Conservation (phyloP, 2,113 vertebrate species). For the Apaloderma vittatum region DNA sequence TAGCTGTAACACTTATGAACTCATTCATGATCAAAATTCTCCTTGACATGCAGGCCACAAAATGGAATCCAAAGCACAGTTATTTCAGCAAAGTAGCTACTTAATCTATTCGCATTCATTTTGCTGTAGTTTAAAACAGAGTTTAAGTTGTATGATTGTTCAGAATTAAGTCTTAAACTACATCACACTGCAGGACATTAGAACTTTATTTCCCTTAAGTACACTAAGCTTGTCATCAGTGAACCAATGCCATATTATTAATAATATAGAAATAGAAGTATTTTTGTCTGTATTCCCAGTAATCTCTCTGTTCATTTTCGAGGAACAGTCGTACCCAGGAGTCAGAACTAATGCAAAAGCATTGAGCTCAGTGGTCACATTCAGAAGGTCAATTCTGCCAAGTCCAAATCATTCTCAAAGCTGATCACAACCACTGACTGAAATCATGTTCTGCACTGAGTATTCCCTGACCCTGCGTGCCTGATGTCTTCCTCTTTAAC, state of each 20-base stretch:
- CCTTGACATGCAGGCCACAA: background rate
- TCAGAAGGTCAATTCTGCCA: background rate
- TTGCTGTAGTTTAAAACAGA: background rate
- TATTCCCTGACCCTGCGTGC: rapidly evolving
- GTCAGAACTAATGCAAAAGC: background rate
- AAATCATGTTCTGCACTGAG: background rate
- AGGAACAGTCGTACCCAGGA: background rate
- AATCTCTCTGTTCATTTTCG: background rate
- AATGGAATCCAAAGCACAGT: background rate
- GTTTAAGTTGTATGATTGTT: background rate
- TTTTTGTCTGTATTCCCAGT: background rate
- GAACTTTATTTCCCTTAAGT: background rate
- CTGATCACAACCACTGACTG: background rate
- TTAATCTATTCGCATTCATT: background rate
- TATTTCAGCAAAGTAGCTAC: background rate
- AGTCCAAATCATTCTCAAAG: background rate
- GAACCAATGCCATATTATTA: background rate
- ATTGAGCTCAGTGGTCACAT: background rate
- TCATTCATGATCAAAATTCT: background rate
- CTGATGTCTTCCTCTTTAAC: background rate
- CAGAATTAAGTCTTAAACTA: background rate
- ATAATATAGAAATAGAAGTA: background rate
- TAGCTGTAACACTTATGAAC: background rate
- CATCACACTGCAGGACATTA: background rate
- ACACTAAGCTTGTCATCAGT: background rate